A percentile compares a stretch with the other conserved stretches of the same genome.
Evolutionary conservation across 2,888 invertebrate genomes (phyloP).

Genomic region (Lepidocyrtoides sp.): DNA sequence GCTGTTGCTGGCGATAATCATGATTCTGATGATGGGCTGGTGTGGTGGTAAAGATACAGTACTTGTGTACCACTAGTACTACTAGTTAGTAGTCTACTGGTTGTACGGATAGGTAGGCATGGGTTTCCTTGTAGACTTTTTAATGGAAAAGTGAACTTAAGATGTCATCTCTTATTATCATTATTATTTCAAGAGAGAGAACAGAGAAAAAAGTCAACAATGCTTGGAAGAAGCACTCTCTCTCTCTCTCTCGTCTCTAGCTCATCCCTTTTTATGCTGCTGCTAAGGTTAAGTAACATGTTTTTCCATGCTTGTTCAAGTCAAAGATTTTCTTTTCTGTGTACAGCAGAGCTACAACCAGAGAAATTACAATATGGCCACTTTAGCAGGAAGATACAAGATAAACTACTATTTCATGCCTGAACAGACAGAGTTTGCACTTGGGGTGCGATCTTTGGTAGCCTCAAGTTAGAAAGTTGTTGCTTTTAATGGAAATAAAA

Average conservation of each 20-base stretch:
- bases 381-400: no score
- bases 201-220: not conserved
- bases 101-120: not conserved
- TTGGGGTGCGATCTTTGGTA: not conserved
- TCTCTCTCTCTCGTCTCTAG: not conserved
- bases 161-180: slow-evolving; percentile 26
- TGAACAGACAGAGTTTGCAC: not conserved
- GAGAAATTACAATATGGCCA: no score
- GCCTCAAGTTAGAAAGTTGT: not conserved
- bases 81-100: not conserved
- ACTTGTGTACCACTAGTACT: not conserved
- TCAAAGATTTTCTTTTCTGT: not conserved
- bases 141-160: slow-evolving; percentile 26
- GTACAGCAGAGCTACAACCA: no score
- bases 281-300: not conserved
- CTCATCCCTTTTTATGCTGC: not conserved
- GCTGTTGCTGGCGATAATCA: not conserved
- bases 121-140: not conserved
- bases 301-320: no score
- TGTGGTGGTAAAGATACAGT: not conserved
- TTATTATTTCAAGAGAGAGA: slow-evolving; percentile 35
- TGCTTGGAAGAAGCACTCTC: not conserved
- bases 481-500: not conserved
- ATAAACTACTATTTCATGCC: no score
- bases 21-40: not conserved